Evolutionary conservation across 2,797 vertebrate genomes (phyloP).

Genomic region (Argyrosomus regius): DNA sequence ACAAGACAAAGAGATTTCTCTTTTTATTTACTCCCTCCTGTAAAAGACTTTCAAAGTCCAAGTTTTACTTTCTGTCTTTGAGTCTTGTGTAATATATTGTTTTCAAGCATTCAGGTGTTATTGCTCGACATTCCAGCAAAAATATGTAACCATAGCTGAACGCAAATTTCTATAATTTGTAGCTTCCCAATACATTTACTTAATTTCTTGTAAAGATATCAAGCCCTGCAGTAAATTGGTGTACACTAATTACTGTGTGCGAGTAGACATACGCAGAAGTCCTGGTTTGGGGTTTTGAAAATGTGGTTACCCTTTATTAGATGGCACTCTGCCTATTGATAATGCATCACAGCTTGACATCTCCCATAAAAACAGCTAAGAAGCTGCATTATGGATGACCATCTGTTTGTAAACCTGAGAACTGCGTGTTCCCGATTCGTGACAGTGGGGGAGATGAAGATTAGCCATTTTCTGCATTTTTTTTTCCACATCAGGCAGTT

Average conservation of each 20-base stretch:
- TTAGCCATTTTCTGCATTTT: slow-evolving; percentile 69
- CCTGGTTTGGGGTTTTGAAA: slow-evolving; percentile 71
- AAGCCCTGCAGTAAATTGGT: slow-evolving; percentile 56
- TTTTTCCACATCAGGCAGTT: slow-evolving; percentile 65
- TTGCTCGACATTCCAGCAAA: not conserved
- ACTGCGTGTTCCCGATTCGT: slow-evolving; percentile 69
- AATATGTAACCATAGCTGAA: slow-evolving; percentile 26
- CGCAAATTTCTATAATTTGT: slow-evolving; percentile 35
- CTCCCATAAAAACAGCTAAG: slow-evolving; percentile 82
- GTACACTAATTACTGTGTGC: slow-evolving; percentile 64
- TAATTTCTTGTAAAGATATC: slow-evolving; percentile 56
- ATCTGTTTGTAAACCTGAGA: slow-evolving; percentile 84
- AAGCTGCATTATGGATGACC: slow-evolving; percentile 85
- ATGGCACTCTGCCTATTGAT: slow-evolving; percentile 83
- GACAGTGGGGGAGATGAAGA: slow-evolving; percentile 75
- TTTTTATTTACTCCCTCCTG: not conserved
- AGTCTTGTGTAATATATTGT: not conserved
- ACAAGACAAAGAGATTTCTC: not conserved
- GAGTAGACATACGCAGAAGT: slow-evolving; percentile 52
- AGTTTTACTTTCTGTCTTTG: not conserved
- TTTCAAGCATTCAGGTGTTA: slow-evolving; percentile 18
- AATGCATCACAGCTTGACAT: slow-evolving; percentile 84
- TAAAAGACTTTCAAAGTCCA: not conserved
- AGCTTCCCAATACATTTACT: slow-evolving; percentile 39
- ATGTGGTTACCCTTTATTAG: slow-evolving; percentile 80